Conservation (phyloP, 23 tunicate genomes). For the Oikopleura vanhoeffeni region DNA sequence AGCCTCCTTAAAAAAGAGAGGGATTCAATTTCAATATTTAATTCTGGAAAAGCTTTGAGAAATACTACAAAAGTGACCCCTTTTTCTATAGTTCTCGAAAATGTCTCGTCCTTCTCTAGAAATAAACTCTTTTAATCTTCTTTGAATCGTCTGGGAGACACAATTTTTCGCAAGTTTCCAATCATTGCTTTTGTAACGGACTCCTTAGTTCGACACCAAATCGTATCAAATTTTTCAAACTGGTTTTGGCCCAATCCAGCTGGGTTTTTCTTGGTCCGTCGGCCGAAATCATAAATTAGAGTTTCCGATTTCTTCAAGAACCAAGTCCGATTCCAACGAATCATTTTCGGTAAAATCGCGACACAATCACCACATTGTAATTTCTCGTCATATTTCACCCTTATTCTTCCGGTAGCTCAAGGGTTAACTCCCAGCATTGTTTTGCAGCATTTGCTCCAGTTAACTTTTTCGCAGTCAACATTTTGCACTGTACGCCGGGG, state of each 20-base stretch:
- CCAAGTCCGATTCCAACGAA: background rate
- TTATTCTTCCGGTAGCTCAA: background rate
- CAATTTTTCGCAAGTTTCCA: background rate
- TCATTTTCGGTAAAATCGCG: background rate
- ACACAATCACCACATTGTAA: background rate
- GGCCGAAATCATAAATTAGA: background rate
- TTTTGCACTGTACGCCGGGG: background rate
- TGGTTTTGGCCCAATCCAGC: background rate
- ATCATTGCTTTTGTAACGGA: background rate
- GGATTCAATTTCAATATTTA: background rate
- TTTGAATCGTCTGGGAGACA: background rate
- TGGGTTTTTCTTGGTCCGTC: background rate
- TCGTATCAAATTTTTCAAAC: background rate
- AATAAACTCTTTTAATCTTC: background rate
- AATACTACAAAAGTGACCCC: background rate
- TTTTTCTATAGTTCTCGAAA: background rate
- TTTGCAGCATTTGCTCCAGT: background rate
- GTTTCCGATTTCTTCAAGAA: background rate
- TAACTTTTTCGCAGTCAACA: too few relatives aligned
- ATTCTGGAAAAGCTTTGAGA: background rate
- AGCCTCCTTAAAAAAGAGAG: background rate
- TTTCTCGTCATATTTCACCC: background rate
- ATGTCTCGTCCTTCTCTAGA: background rate
- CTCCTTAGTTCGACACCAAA: background rate
- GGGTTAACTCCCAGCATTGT: background rate